These are phyloP conservation scores for Macquaria australasica DNA, from an alignment of 2,113 vertebrate genomes.

Conservation along the genomic window DNA sequence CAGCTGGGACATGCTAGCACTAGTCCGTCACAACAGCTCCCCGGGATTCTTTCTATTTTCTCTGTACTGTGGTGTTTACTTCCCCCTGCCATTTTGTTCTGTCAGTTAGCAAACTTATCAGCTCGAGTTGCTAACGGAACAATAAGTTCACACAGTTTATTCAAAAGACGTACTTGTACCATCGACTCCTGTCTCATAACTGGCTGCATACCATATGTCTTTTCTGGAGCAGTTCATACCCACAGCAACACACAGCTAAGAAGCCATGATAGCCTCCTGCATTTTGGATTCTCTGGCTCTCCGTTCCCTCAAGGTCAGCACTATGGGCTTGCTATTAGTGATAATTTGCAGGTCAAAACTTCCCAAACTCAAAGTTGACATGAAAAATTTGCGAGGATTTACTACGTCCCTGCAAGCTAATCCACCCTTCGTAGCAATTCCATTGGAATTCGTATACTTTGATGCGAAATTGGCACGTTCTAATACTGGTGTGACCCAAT, in stretches of 20 bases:
- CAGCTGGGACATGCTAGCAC: background rate
- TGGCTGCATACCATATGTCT: too few species aligned
- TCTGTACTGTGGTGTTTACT: background rate
- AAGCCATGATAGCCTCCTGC: too few species aligned
- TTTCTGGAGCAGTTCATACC: too few species aligned
- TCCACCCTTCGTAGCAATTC: background rate
- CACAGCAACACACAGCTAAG: too few species aligned
- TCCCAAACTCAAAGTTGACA: background rate
- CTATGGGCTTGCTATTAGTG: background rate
- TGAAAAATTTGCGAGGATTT: background rate
- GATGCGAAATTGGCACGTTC: background rate
- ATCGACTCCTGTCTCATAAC: too few species aligned
- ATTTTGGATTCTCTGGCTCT: too few species aligned
- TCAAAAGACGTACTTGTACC: background rate
- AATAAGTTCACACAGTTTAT: background rate
- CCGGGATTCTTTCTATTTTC: background rate
- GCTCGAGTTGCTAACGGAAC: background rate
- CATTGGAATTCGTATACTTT: background rate
- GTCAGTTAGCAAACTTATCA: background rate
- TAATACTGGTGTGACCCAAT: background rate
- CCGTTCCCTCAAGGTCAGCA: background rate
- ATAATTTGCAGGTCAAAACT: background rate
- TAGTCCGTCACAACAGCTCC: background rate
- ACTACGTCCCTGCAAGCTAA: background rate
- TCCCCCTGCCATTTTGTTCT: background rate